Percentiles rank a stretch among this genome's conserved stretches.
These are phyloP conservation scores for Microctonus hyperodae DNA, from an alignment of 2,888 invertebrate species.

Conservation along the genomic window DNA sequence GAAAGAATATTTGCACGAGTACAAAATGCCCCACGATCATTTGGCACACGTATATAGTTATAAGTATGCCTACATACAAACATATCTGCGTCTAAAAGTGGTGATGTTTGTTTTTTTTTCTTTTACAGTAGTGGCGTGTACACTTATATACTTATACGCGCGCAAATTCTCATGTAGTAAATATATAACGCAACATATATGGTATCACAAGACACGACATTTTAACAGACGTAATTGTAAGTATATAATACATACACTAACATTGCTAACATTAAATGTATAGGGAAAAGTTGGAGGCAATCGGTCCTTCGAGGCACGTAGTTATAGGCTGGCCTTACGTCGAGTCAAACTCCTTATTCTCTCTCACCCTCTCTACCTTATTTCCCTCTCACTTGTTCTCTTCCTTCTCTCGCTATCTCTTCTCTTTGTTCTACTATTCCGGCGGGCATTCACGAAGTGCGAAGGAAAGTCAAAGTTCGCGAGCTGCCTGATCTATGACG, in stretches of 20 bases:
- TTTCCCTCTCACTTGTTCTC: neutral
- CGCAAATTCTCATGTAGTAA: neutral
- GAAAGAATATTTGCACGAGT: conserved; percentile 7
- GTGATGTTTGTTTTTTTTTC: neutral
- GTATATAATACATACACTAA: neutral
- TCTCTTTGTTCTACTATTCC: neutral
- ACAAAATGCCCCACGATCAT: conserved; percentile 3
- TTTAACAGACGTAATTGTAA: neutral
- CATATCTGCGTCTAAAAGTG: neutral
- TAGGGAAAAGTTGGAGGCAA: conserved; percentile 1
- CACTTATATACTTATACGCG: neutral
- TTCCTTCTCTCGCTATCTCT: neutral
- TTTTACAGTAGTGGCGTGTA: neutral
- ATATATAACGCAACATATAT: neutral
- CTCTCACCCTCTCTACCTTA: too few relatives aligned
- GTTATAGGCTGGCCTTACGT: conserved; percentile 22
- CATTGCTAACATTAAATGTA: neutral
- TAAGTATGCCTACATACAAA: neutral
- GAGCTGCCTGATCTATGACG: conserved; percentile 51
- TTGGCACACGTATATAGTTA: neutral
- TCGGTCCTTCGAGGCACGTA: conserved; percentile 22
- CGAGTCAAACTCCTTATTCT: conserved; percentile 19
- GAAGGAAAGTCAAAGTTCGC: conserved; percentile 45
- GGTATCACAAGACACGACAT: neutral
- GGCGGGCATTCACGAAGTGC: conserved; percentile 22